phyloP scores from a whole-genome alignment of 2,888 invertebrate genomes.

The Orthosia gracilis region DNA sequence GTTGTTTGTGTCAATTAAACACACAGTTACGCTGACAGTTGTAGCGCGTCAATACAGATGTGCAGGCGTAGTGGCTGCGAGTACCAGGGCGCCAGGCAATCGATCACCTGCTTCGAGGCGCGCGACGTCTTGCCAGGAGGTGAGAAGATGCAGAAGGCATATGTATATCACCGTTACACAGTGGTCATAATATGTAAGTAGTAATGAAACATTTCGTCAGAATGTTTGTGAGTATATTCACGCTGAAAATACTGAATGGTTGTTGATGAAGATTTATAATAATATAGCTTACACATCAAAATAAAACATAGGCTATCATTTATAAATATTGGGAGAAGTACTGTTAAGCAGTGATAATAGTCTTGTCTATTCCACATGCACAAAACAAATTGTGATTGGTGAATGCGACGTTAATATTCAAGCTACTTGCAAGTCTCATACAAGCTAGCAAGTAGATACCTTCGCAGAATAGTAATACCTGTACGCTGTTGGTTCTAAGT shows the following conservation, averaged over 20 bases:
- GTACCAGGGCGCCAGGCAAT: constrained; percentile 5
- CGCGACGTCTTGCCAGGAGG: neutral
- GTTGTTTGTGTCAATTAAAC: too few species aligned
- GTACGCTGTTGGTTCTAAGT: neutral
- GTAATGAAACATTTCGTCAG: neutral
- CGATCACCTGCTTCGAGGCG: constrained; percentile 2
- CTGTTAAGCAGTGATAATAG: neutral
- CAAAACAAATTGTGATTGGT: neutral
- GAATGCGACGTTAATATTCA: neutral
- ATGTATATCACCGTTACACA: neutral
- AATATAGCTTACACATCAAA: too few species aligned
- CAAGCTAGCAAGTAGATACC: neutral
- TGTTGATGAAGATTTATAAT: too few species aligned
- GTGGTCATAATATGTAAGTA: neutral
- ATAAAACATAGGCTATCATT: too few species aligned
- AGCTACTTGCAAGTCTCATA: neutral
- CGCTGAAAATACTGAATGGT: too few species aligned
- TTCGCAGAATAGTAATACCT: neutral
- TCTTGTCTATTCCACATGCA: neutral
- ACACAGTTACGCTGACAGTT: neutral
- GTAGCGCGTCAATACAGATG: neutral
- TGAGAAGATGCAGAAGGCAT: neutral
- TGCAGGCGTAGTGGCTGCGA: neutral
- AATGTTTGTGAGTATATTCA: too few species aligned
- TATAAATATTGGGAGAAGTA: too few species aligned